These are phyloP conservation scores for Solea solea DNA, from an alignment of 2,113 vertebrate genomes.

Conservation along the genomic window DNA sequence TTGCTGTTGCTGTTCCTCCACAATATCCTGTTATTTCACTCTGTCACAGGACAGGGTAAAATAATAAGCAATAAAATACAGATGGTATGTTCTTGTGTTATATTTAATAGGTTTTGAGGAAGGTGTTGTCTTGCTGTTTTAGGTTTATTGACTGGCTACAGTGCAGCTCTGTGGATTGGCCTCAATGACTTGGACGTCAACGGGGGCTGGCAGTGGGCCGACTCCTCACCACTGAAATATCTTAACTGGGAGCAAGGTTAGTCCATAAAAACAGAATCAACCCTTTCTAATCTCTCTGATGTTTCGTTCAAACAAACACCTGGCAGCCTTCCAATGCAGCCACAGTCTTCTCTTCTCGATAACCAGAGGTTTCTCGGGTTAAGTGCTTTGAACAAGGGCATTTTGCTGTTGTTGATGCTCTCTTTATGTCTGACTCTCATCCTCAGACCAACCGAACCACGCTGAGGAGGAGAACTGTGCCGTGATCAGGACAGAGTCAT, in stretches of 20 bases:
- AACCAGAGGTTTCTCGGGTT: too few relatives aligned
- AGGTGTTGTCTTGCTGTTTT: conserved; percentile 21
- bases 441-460: conserved; percentile 90
- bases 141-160: conserved; percentile 94
- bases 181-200: conserved; percentile 95
- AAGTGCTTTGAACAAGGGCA: not conserved
- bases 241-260: conserved; percentile 98
- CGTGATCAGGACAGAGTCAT: conserved; percentile 92
- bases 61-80: too few relatives aligned
- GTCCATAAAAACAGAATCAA: conserved; percentile 40
- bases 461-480: conserved; percentile 92
- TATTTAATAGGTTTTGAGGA: too few relatives aligned
- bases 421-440: conserved; percentile 18
- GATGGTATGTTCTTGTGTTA: too few relatives aligned
- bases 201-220: conserved; percentile 97
- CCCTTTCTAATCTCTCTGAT: conserved; percentile 13
- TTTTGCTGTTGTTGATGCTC: not conserved
- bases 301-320: conserved; percentile 27
- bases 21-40: not conserved
- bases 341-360: not conserved
- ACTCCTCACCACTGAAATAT: conserved; percentile 93
- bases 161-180: conserved; percentile 93
- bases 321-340: not conserved
- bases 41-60: too few relatives aligned
- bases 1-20: not conserved